Conservation (phyloP, 2,797 vertebrate species). For the Microctenopoma lineatum region DNA sequence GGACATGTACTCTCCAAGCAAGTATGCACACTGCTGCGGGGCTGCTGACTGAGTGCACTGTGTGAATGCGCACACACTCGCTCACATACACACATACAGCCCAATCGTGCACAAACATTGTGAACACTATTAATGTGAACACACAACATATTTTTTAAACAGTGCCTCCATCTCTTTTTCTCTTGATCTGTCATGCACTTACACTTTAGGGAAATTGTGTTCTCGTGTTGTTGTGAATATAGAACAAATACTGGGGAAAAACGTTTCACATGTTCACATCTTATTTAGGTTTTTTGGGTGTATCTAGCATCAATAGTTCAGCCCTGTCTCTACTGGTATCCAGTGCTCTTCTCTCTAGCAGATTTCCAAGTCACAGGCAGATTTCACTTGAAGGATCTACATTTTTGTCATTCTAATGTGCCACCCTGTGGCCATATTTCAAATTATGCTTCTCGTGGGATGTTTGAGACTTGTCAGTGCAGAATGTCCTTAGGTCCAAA, state of each 20-base stretch:
- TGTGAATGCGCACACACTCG: conserved; percentile 62
- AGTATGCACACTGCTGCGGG: conserved; percentile 73
- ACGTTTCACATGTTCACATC: conserved; percentile 18
- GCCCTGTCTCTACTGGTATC: conserved; percentile 35
- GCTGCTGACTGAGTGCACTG: conserved; percentile 75
- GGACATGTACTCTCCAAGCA: conserved; percentile 81
- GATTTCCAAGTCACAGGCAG: conserved; percentile 58
- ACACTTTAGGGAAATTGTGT: conserved; percentile 35
- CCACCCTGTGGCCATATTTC: conserved; percentile 67
- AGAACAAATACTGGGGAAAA: conserved; percentile 28
- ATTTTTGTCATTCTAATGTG: conserved; percentile 78
- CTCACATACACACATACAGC: conserved; percentile 47
- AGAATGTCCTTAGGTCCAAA: conserved; percentile 76
- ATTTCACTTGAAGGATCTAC: conserved; percentile 70
- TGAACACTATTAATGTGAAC: conserved; percentile 61
- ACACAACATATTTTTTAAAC: conserved; percentile 60
- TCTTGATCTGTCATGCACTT: conserved; percentile 48
- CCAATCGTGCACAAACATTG: conserved; percentile 61
- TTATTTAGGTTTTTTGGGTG: conserved; percentile 33
- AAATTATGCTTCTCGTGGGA: conserved; percentile 70
- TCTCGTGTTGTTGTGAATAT: conserved; percentile 46
- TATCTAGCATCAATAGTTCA: conserved; percentile 22
- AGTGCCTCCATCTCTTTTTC: conserved; percentile 45
- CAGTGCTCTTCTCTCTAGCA: conserved; percentile 31
- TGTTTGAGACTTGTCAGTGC: conserved; percentile 70